Conservation (phyloP, 2,113 vertebrate species). For the Pycnonotus jocosus region DNA sequence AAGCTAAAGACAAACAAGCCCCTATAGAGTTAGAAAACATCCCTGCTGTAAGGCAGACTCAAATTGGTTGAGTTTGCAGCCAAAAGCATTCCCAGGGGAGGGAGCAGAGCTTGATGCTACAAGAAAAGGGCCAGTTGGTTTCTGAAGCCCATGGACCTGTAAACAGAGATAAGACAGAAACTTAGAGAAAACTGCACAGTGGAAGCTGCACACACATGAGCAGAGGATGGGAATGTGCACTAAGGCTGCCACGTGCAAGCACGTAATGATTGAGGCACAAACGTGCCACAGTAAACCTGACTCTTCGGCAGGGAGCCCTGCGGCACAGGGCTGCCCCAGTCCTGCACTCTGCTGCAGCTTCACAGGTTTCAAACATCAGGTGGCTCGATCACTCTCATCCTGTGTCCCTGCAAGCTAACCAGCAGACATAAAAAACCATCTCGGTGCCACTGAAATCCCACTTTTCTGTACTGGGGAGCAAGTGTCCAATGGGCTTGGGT, state of each 20-base stretch:
- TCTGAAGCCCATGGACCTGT: neutral
- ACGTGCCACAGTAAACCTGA: neutral
- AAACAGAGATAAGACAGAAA: neutral
- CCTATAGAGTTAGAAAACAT: neutral
- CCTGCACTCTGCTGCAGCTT: neutral
- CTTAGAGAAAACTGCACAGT: neutral
- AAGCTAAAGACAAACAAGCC: slow-evolving; percentile 21
- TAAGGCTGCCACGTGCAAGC: neutral
- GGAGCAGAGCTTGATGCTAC: neutral
- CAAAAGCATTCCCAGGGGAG: slow-evolving; percentile 21
- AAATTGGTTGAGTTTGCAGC: neutral
- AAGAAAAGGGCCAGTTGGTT: neutral
- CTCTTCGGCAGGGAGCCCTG: no score
- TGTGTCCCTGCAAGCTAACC: neutral
- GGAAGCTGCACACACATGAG: rapidly evolving
- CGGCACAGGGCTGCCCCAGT: neutral
- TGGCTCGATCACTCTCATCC: neutral
- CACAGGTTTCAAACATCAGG: neutral
- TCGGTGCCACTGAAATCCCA: neutral
- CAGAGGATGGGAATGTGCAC: neutral
- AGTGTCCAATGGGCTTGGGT: neutral
- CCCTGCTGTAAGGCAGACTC: neutral
- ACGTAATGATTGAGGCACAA: neutral
- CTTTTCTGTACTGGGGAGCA: neutral
- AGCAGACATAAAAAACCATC: neutral